A percentile compares a stretch with the other conserved stretches of the same genome.
Conservation (phyloP, 2,797 vertebrate species). For the Scolopax rusticola region DNA sequence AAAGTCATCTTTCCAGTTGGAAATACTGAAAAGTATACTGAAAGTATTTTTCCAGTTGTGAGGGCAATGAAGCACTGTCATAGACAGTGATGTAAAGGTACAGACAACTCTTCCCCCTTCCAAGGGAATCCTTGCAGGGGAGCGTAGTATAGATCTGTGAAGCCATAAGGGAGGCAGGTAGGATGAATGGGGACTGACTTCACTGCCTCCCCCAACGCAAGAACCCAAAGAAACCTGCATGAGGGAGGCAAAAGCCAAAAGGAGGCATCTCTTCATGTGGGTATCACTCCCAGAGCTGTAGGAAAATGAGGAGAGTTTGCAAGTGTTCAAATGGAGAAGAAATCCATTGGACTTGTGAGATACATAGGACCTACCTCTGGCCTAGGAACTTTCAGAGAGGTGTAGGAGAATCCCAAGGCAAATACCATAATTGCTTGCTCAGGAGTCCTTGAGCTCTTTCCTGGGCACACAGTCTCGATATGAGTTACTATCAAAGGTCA, state of each 20-base stretch:
- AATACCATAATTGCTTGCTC: not conserved
- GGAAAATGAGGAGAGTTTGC: not conserved
- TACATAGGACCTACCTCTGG: not conserved
- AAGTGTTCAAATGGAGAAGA: not conserved
- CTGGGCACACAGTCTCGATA: no score
- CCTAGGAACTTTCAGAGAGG: not conserved
- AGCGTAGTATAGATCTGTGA: not conserved
- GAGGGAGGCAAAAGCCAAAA: not conserved
- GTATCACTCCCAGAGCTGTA: not conserved
- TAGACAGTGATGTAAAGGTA: not conserved
- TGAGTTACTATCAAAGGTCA: not conserved
- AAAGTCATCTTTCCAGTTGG: not conserved
- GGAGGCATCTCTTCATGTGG: fast-evolving
- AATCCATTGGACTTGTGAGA: not conserved
- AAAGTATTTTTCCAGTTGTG: not conserved
- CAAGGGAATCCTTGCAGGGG: not conserved
- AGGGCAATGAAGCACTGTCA: not conserved
- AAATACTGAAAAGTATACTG: no score
- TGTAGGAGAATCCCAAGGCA: not conserved
- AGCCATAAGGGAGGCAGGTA: fast-evolving
- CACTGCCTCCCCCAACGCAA: not conserved
- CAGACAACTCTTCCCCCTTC: not conserved
- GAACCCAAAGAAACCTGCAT: not conserved
- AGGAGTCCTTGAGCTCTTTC: not conserved
- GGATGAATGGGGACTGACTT: not conserved